Base-by-base conservation (phyloP, 2,888 invertebrate species). In the Tuta absoluta region DNA sequence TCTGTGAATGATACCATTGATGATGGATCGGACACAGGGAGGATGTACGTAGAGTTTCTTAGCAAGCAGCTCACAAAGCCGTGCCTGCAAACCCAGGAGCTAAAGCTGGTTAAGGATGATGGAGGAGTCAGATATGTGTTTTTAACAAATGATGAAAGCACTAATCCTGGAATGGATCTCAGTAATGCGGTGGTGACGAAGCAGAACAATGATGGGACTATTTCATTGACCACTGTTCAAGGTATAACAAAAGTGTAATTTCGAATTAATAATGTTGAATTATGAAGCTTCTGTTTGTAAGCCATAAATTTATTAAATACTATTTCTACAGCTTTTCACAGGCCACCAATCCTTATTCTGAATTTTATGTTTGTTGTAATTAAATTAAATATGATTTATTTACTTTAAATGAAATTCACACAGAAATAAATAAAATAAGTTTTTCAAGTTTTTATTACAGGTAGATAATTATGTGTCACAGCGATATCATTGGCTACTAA, bases 161-260 rank as follows among this genome's bases (percentile, higher is more conserved):
- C 75, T 0, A 71, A 76, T 21, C 62, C 84, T 21, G 78, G 73
- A 24, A 68, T 68, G 2, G 74, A 63, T 11, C 7, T 69, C 5
- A 71, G 69, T 10, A 75, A 74, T 53, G 73, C 84, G 48, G 76
- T 90, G 49, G 83, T 91, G 5, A 86, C 88, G 0, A 90, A 86
- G 70, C 89, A 89, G 71, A 88, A 89, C 66, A 78, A 80, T 72
- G 89, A 91, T 82, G 91, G 89, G 1, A 89, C 89, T 68, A 85
- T 91, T 71, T 87, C 89, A 23, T 72, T 90, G 65, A 87, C 85
- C 45, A 77, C 85, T 62, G 71, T 84, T 0, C 79, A 82, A 78
- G 89, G 89, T 24, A n/a, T n/a, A n/a, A n/a, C n/a, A n/a, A n/a
- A n/a, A n/a, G n/a, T n/a, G n/a, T n/a, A n/a, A n/a, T n/a, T n/a